phyloP scores from a whole-genome alignment of 2,113 vertebrate species.

The Pelusios castaneus region DNA sequence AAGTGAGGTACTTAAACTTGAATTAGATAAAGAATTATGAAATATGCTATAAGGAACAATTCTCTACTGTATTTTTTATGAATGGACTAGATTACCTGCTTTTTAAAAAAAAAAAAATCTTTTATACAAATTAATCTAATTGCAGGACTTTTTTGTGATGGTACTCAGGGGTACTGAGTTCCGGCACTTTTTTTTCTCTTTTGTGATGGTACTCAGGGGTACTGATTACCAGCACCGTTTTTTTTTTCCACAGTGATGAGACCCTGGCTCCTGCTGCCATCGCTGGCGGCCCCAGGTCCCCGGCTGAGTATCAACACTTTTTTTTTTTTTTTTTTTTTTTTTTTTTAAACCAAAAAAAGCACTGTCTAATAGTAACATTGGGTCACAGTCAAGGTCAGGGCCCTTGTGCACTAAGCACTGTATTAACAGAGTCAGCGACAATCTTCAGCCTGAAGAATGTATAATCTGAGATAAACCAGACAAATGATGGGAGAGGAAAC shows the following conservation, averaged over 20 bases:
- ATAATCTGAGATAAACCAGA: background rate
- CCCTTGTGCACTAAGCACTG: background rate
- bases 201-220: too few relatives aligned
- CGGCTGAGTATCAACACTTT: too few relatives aligned
- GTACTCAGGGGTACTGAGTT: too few relatives aligned
- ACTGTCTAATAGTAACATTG: background rate
- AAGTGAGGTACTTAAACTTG: background rate
- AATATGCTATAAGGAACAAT: background rate
- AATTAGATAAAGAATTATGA: background rate
- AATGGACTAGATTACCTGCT: background rate
- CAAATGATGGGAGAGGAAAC: background rate
- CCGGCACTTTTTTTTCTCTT: too few relatives aligned
- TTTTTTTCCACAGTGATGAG: too few relatives aligned
- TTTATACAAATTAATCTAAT: too few relatives aligned
- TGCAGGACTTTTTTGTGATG: too few relatives aligned
- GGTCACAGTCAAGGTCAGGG: rapidly evolving
- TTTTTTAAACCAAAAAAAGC: too few relatives aligned
- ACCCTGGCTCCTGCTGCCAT: too few relatives aligned
- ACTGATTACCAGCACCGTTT: too few relatives aligned
- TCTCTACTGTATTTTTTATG: background rate
- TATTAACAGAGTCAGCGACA: background rate
- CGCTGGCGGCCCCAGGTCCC: too few relatives aligned
- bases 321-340: too few relatives aligned
- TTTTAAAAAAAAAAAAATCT: background rate
- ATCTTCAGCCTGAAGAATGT: background rate